Evolutionary conservation across 2,888 invertebrate genomes (phyloP).

Genomic region (Ctena decussata): DNA sequence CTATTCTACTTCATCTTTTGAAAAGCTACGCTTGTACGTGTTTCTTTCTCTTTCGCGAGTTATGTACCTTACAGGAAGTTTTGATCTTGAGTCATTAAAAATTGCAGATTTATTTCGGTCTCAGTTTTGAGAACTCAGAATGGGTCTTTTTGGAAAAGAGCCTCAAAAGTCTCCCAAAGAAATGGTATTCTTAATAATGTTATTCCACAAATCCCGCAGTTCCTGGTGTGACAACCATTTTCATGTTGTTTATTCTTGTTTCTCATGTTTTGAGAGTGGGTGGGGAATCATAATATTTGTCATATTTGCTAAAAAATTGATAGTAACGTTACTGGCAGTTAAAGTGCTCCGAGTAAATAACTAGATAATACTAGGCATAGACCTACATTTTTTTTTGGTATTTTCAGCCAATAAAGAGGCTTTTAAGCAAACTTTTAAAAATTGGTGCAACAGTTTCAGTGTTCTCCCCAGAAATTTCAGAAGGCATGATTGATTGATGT

Average conservation of each 20-base stretch:
- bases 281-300: too few species aligned
- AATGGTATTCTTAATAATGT: constrained; percentile 35
- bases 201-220: neutral
- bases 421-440: too few species aligned
- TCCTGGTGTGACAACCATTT: neutral
- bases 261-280: neutral
- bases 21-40: neutral
- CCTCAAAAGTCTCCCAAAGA: constrained; percentile 59
- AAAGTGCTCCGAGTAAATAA: too few species aligned
- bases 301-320: too few species aligned
- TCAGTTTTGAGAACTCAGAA: neutral
- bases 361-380: too few species aligned
- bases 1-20: too few species aligned
- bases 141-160: constrained; percentile 66
- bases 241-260: neutral
- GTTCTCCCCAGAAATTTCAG: too few species aligned
- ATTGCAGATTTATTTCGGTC: neutral
- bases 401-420: too few species aligned
- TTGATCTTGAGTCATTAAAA: constrained; percentile 25
- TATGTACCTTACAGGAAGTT: constrained; percentile 50
- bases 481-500: too few species aligned
- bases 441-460: too few species aligned
- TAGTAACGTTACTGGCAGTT: too few species aligned
- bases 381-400: too few species aligned
- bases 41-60: neutral